Evolutionary conservation across 2,888 invertebrate species (phyloP), one percentile per base, ranked within the genome.

Genomic region (Eutolmus rufibarbis): DNA sequence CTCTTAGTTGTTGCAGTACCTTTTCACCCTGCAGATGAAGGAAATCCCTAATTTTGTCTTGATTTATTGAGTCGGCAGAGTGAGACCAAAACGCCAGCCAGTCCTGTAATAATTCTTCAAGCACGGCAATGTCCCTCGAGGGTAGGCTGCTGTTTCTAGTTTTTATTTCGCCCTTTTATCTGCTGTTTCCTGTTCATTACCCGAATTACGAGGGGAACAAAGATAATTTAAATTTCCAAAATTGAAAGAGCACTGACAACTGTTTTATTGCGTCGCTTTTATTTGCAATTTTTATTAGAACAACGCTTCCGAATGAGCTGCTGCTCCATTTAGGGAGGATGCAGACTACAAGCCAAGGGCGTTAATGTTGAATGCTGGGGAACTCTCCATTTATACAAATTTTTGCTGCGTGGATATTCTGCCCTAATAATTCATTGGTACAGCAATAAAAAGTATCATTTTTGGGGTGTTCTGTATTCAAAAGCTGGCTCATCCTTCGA

Each of bases 161-260:
- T 78, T 40, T 34, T 43, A 43, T 78, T 78, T 66, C 23, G 23
- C 66, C 66, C 23, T 66, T n/a, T 78, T 78, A 78, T 78, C 43
- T 78, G 46, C 23, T 78, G 78, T 43, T 78, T 23, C 78, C 78
- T 78, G 78, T 78, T 78, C 78, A 78, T 78, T 78, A 78, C 78
- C 5, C 43, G 23, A 43, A 78, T 78, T 78, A 43, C 23, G 28
- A 40, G 78, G 78, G 78, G 43, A 40, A 78, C 43, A 78, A 12
- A 78, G 78, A 78, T 40, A 40, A 78, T 78, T 78, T 23, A 78
- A 78, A 78, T 40, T 23, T 40, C 37, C 78, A 78, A 40, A 78
- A 23, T 78, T 78, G 23, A 78, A 43, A 43, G 23, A 37, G 40
- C 12, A 43, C 40, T 78, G 78, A 78, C 78, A 78, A 78, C 37